Conservation (phyloP, 53 echinoderm and acorn worm species). For the Temnopleurus reevesii region DNA sequence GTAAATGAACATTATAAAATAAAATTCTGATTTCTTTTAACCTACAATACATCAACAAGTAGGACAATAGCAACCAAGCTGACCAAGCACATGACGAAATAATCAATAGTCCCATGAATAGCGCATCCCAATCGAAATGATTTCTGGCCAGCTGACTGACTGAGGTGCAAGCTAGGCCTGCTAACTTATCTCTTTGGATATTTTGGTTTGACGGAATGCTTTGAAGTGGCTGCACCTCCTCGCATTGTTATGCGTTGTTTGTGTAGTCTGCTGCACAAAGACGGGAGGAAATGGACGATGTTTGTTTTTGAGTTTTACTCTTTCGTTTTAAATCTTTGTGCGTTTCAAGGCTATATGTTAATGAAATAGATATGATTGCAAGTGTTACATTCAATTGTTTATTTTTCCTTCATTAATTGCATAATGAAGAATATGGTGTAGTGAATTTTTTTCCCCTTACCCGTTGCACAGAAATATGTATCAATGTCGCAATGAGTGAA, state of each 20-base stretch:
- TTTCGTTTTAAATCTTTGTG: background rate
- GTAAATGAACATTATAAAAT: too few species aligned
- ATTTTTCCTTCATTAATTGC: background rate
- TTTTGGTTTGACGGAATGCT: constrained; percentile 42
- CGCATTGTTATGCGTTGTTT: background rate
- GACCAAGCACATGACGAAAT: constrained; percentile 8
- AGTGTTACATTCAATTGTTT: background rate
- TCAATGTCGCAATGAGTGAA: too few species aligned
- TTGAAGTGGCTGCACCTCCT: constrained; percentile 14
- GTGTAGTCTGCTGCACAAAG: background rate
- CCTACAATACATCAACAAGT: background rate
- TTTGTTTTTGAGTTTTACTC: background rate
- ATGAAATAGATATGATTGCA: background rate
- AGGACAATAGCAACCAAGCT: background rate
- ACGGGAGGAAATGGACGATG: background rate
- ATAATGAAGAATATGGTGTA: background rate
- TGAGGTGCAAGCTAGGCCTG: background rate
- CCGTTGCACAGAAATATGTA: background rate
- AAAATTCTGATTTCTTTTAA: too few species aligned
- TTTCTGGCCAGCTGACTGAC: constrained; percentile 2
- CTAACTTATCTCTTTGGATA: background rate
- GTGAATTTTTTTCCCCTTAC: background rate
- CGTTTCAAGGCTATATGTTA: background rate
- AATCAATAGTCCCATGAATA: background rate
- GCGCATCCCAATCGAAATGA: background rate